These are phyloP conservation scores for Pseudoatta argentina DNA, from an alignment of 1,140 invertebrate genomes.

Conservation along the genomic window DNA sequence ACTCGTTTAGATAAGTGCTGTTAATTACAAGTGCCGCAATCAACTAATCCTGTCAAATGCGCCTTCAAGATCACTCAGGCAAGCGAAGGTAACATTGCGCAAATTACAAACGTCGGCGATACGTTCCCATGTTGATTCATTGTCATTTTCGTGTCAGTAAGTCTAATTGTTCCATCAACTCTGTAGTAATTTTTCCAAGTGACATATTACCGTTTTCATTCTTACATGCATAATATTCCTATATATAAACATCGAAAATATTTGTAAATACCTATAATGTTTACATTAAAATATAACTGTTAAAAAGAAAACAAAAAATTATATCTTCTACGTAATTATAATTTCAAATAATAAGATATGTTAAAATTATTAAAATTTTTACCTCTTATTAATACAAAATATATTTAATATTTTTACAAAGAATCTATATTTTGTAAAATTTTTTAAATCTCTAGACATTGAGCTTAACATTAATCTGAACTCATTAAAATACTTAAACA, in stretches of 20 bases:
- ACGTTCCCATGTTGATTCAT: conserved; percentile 23
- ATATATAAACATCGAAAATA: not conserved
- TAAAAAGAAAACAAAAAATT: not conserved
- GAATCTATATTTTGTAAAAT: not conserved
- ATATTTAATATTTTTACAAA: not conserved
- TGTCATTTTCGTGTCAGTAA: not conserved
- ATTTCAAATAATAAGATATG: not conserved
- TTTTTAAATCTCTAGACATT: not conserved
- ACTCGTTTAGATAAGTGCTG: conserved; percentile 64
- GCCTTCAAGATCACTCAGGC: conserved; percentile 38
- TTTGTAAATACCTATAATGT: not conserved
- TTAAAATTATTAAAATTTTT: not conserved
- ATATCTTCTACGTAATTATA: not conserved
- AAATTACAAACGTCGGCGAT: conserved; percentile 47
- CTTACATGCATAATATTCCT: not conserved
- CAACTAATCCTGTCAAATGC: conserved; percentile 57
- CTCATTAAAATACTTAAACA: not conserved
- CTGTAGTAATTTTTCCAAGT: not conserved
- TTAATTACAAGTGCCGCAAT: conserved; percentile 63
- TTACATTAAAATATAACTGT: not conserved
- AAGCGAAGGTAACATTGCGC: conserved; percentile 20
- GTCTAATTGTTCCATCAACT: not conserved
- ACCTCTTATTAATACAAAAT: not conserved
- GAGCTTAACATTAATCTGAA: not conserved
- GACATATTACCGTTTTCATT: not conserved